Evolutionary conservation across 2,113 vertebrate species (phyloP).

Genomic region (Mesitornis unicolor): DNA sequence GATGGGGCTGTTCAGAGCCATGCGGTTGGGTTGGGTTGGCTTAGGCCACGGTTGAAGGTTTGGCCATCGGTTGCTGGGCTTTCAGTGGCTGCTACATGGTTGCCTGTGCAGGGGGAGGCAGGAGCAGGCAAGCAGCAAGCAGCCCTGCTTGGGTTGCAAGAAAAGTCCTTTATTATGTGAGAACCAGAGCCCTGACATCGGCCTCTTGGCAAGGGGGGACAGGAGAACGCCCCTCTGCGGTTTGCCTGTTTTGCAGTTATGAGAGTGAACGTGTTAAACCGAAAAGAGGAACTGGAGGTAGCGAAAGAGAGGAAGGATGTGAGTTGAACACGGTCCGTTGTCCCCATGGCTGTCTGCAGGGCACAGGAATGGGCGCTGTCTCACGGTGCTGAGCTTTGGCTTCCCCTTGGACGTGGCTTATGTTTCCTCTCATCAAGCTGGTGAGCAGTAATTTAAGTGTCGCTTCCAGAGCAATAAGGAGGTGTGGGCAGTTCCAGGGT

Average conservation of each 20-base stretch:
- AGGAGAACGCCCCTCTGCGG: background rate
- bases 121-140: background rate
- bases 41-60: background rate
- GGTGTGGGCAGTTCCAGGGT: background rate
- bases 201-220: background rate
- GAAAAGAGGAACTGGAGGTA: constrained; percentile 40
- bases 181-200: background rate
- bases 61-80: background rate
- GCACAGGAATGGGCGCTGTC: background rate
- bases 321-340: background rate
- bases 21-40: background rate
- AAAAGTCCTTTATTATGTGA: background rate
- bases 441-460: background rate
- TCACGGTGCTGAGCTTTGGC: background rate
- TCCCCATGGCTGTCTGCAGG: background rate
- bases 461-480: background rate
- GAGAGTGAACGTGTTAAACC: background rate
- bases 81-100: background rate
- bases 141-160: background rate
- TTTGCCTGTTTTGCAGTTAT: background rate
- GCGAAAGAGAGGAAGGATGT: constrained; percentile 41
- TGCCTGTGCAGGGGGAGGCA: background rate
- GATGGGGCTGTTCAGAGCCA: rapidly evolving
- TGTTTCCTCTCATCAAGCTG: background rate
- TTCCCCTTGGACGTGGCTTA: background rate